Percentiles rank a stretch among this genome's conserved stretches.
phyloP scores from a whole-genome alignment of 2,797 vertebrate species.

The Rousettus madagascariensis region DNA sequence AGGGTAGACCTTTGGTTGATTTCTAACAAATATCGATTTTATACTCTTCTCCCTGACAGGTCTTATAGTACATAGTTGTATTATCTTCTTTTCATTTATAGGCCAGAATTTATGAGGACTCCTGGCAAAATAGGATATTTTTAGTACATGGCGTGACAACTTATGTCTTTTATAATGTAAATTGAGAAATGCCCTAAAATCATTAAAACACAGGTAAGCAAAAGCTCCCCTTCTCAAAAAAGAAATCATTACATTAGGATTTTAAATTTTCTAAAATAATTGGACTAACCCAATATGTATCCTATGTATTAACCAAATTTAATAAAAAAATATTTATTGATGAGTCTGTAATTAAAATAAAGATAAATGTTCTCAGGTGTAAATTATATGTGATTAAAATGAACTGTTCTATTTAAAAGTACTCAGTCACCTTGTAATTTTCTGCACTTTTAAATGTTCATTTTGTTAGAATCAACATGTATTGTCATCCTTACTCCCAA shows the following conservation, averaged over 20 bases:
- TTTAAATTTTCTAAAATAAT: background rate
- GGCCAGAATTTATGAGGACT: background rate
- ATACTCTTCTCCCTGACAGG: background rate
- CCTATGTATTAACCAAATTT: background rate
- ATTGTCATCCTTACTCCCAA: conserved; percentile 23
- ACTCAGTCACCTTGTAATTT: conserved; percentile 53
- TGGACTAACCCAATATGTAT: background rate
- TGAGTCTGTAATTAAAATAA: background rate
- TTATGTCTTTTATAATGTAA: background rate
- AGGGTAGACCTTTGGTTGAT: background rate
- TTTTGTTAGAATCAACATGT: conserved; percentile 64
- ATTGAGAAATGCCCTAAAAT: background rate
- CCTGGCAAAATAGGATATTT: background rate
- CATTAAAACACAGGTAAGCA: background rate
- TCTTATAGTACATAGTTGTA: background rate
- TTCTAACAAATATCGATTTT: background rate
- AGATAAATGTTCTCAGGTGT: conserved; percentile 12
- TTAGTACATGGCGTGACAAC: background rate
- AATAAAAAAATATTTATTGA: background rate
- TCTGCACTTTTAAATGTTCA: conserved; percentile 26
- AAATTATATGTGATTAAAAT: background rate
- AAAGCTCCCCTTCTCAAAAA: background rate
- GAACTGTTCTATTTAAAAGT: background rate
- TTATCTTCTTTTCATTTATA: background rate
- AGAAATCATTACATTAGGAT: background rate